These are phyloP conservation scores for Esox lucius DNA, from an alignment of 2,797 vertebrate genomes.

Conservation along the genomic window DNA sequence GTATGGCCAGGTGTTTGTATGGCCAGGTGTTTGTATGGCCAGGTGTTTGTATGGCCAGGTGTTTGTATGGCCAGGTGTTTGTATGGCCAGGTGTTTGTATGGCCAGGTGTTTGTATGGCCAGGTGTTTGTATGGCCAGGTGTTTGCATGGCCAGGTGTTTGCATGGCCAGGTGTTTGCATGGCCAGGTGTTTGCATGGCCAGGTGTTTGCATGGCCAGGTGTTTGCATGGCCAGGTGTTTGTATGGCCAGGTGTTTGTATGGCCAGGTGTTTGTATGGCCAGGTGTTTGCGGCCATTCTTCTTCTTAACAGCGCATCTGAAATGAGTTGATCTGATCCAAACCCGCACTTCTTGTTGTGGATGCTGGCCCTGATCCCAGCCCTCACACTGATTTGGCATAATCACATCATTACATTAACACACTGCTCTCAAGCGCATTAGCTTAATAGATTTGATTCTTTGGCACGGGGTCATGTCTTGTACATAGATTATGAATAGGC, in stretches of 20 bases:
- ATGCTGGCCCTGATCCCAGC: background rate
- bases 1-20: background rate
- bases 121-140: background rate
- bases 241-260: background rate
- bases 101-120: background rate
- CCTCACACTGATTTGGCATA: background rate
- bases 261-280: background rate
- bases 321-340: background rate
- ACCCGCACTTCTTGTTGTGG: background rate
- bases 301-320: too few relatives aligned
- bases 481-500: background rate
- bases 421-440: background rate
- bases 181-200: too few relatives aligned
- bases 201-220: background rate
- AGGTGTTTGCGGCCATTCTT: background rate
- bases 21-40: background rate
- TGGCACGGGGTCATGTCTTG: background rate
- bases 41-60: background rate
- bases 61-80: background rate
- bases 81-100: background rate
- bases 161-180: background rate
- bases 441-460: background rate
- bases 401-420: background rate
- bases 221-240: background rate
- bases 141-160: background rate